phyloP scores from a whole-genome alignment of 2,113 vertebrate species.

The Brachyhypopomus occidentalis region DNA sequence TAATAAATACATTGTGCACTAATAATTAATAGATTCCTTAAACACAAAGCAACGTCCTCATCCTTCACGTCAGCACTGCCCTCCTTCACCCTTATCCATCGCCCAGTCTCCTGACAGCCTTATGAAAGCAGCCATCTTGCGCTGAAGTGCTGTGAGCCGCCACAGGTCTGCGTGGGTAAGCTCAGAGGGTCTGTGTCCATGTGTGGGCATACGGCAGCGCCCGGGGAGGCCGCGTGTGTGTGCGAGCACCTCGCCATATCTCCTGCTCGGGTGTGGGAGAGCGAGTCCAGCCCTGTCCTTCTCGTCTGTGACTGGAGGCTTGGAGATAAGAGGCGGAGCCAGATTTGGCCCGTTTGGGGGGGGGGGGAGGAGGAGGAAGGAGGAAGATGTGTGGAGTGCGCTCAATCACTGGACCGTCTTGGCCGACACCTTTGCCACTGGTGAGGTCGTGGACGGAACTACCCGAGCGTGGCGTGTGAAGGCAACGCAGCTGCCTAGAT shows the following conservation, averaged over 20 bases:
- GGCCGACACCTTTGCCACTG: too few species aligned
- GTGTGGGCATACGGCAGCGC: slow-evolving; percentile 54
- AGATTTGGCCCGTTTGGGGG: too few species aligned
- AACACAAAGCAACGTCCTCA: too few species aligned
- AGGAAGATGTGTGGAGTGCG: too few species aligned
- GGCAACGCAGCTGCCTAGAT: background rate
- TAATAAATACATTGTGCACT: too few species aligned
- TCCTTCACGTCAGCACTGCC: too few species aligned
- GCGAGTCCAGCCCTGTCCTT: slow-evolving; percentile 63
- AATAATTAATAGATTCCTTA: too few species aligned
- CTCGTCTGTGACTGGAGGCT: slow-evolving; percentile 62
- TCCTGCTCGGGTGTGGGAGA: slow-evolving; percentile 55
- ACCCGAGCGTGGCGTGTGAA: too few species aligned
- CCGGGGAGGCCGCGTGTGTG: slow-evolving; percentile 37
- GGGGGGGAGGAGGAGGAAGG: too few species aligned
- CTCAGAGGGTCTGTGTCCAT: slow-evolving; percentile 50
- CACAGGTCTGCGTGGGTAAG: slow-evolving; percentile 50
- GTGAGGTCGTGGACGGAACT: too few species aligned
- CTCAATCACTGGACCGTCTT: too few species aligned
- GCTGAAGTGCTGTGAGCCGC: slow-evolving; percentile 51
- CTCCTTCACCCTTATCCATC: background rate
- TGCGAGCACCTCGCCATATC: slow-evolving; percentile 52
- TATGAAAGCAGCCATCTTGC: slow-evolving; percentile 26
- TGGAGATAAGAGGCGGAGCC: slow-evolving; percentile 66
- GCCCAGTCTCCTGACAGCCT: slow-evolving; percentile 3